Evolutionary conservation across 2,888 invertebrate genomes (phyloP).

Genomic region (Tetheella fluctuosa): DNA sequence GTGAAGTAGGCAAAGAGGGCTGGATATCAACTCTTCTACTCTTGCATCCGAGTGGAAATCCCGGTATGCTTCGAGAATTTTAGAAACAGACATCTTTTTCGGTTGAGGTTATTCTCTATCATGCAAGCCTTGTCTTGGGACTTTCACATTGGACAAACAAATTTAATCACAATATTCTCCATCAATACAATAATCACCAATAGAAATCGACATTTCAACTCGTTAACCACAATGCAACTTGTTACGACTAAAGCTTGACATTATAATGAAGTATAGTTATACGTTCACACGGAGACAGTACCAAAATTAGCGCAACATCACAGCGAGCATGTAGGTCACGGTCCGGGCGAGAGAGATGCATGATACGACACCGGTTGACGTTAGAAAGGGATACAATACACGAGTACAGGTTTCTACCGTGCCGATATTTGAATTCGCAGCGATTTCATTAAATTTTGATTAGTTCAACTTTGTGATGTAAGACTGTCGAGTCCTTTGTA

Average conservation of each 20-base stretch:
- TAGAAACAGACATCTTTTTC: too few species aligned
- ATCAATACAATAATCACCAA: too few species aligned
- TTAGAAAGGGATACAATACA: slow-evolving; percentile 36
- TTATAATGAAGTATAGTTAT: slow-evolving; percentile 1
- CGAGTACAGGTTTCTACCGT: slow-evolving; percentile 30
- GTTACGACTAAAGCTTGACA: not conserved
- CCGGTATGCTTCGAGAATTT: too few species aligned
- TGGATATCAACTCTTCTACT: too few species aligned
- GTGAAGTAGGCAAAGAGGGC: too few species aligned
- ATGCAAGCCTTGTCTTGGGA: too few species aligned
- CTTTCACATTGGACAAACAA: too few species aligned
- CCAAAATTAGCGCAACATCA: slow-evolving; percentile 66
- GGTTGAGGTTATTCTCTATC: too few species aligned
- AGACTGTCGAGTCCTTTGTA: not conserved
- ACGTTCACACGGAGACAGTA: slow-evolving; percentile 42
- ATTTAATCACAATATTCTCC: too few species aligned
- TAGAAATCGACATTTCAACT: not conserved
- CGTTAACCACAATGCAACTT: not conserved
- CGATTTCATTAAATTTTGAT: slow-evolving; percentile 4
- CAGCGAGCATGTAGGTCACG: slow-evolving; percentile 70
- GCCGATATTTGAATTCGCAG: slow-evolving; percentile 25
- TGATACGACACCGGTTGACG: slow-evolving; percentile 23
- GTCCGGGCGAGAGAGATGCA: slow-evolving; percentile 47
- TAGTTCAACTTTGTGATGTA: not conserved
- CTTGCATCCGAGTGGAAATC: too few species aligned